A percentile compares a stretch with the other conserved stretches of the same genome.
Evolutionary conservation across 2,797 vertebrate genomes (phyloP).

Genomic region (Sarcoramphus papa): DNA sequence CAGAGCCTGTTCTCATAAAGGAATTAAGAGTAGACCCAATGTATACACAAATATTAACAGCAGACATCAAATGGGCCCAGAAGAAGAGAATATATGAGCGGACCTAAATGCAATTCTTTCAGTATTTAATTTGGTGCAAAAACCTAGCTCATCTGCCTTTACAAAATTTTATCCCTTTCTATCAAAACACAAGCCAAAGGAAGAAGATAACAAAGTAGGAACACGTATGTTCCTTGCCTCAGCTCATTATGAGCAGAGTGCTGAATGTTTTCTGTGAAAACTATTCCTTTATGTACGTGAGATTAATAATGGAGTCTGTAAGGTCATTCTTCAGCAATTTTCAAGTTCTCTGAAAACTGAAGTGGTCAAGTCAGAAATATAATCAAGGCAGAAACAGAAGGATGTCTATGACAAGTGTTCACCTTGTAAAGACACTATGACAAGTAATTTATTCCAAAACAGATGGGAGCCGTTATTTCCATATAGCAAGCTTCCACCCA

Average conservation of each 20-base stretch:
- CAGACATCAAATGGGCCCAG: background rate
- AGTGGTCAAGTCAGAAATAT: slow-evolving; percentile 51
- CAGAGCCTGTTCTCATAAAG: background rate
- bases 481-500: slow-evolving; percentile 60
- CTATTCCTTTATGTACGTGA: slow-evolving; percentile 2
- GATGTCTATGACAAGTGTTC: slow-evolving; percentile 56
- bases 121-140: background rate
- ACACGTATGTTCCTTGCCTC: background rate
- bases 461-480: slow-evolving; percentile 63
- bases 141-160: background rate
- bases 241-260: background rate
- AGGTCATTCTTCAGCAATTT: slow-evolving; percentile 45
- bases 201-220: background rate
- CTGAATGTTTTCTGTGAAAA: background rate
- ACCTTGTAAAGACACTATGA: slow-evolving; percentile 57
- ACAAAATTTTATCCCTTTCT: background rate
- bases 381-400: slow-evolving; percentile 65
- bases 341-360: slow-evolving; percentile 33
- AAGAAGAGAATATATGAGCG: background rate
- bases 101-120: background rate
- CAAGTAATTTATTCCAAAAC: slow-evolving; percentile 68
- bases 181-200: background rate
- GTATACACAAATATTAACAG: background rate
- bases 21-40: background rate
- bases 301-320: slow-evolving; percentile 27